A percentile compares a stretch with the other conserved stretches of the same genome.
phyloP scores from a whole-genome alignment of 2,888 invertebrate species.

The Drosophila prostipennis region DNA sequence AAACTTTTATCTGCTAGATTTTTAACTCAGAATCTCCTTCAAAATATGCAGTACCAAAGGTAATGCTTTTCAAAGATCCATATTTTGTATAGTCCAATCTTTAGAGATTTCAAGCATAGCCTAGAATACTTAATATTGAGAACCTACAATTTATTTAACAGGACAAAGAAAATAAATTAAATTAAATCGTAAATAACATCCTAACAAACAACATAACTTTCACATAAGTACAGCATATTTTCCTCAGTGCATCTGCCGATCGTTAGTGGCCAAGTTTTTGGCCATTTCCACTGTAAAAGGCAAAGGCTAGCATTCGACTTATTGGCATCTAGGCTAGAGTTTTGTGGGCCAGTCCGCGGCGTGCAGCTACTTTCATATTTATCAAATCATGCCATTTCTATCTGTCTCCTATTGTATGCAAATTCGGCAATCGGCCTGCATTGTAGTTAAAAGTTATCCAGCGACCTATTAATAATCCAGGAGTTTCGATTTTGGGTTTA shows the following conservation, averaged over 20 bases:
- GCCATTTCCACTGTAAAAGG: constrained; percentile 63
- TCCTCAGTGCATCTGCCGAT: constrained; percentile 20
- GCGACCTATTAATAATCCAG: constrained; percentile 19
- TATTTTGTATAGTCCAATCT: too few relatives aligned
- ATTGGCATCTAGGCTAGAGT: constrained; percentile 54
- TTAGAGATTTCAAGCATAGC: too few relatives aligned
- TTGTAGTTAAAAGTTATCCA: constrained; percentile 1
- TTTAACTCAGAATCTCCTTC: too few relatives aligned
- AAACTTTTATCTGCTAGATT: too few relatives aligned
- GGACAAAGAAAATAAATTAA: neutral
- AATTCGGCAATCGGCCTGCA: constrained; percentile 32
- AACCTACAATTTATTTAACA: too few relatives aligned
- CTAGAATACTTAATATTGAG: too few relatives aligned
- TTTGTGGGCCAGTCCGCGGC: constrained; percentile 32
- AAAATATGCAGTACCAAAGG: too few relatives aligned
- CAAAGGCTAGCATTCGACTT: constrained; percentile 58
- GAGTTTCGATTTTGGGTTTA: constrained; percentile 8
- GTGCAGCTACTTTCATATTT: constrained; percentile 61
- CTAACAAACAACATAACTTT: neutral
- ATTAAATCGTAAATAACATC: neutral
- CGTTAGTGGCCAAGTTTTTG: constrained; percentile 54
- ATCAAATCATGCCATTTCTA: constrained; percentile 32
- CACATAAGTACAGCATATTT: neutral
- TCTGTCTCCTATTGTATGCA: constrained; percentile 57
- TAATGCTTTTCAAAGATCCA: too few relatives aligned